Base-by-base conservation (phyloP, 2,797 vertebrate genomes). In the Malurus leucopterus region DNA sequence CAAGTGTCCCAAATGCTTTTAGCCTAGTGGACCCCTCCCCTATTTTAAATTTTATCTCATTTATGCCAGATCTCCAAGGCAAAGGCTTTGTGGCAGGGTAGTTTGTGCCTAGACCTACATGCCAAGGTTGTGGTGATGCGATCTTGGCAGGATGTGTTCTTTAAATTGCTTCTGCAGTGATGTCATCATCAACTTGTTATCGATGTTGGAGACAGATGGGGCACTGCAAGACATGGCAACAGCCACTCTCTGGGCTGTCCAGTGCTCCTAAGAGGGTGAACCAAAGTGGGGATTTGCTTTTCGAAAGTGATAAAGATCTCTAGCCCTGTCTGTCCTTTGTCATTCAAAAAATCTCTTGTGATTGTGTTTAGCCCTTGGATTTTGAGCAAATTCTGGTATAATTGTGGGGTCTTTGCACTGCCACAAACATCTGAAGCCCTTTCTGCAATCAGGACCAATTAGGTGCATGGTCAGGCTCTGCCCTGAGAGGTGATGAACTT, bases 141-240 rank as follows among this genome's bases (percentile, higher is more conserved):
- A 55, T 30, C 38, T 63, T 50, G 61, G 23, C 0, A 0, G 51
- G 18, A 15, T 0, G 0, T 24, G 26, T 65, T 88, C 67, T 81
- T 69, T 61, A 71, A 91, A 27, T 17, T 41, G 53, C 8, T 12
- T 63, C 50, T 32, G 18, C 0, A 1, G 43, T 27, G 50, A 58
- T 36, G 7, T 16, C 5, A 1, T 41, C 5, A 1, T 57, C 4
- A 34, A 6, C 11, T 65, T 13, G 2, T 51, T 73, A 3, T 1
- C 0, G 1, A 38, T 2, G 1, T 29, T 3, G 1, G 74, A 63
- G 59, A 5, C 0, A 2, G 4, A 3, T 2, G 15, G 30, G 44
- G n/a, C 67, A 36, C 65, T 47, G 36, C 46, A 55, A 17, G 51
- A 21, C 4, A 12, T 2, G 8, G 46, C 34, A 71, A 57, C 4